Conservation (phyloP, 2,888 invertebrate species). For the Drosophila macrothrix region DNA sequence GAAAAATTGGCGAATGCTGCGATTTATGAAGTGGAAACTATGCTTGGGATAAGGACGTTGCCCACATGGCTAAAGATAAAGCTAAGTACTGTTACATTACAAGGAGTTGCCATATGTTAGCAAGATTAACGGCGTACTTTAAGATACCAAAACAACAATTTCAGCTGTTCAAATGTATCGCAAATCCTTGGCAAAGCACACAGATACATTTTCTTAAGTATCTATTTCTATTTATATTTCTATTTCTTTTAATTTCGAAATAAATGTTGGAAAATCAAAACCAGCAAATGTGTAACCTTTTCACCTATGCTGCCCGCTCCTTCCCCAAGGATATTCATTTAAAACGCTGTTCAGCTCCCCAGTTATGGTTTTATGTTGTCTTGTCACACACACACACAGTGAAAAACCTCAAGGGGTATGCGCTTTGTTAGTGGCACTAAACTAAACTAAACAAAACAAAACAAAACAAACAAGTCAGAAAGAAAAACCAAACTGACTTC, state of each 20-base stretch:
- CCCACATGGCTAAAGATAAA: slow-evolving; percentile 21
- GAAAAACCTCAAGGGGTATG: slow-evolving; percentile 33
- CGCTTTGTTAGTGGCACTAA: slow-evolving; percentile 30
- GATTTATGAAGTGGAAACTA: slow-evolving; percentile 53
- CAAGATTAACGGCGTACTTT: neutral
- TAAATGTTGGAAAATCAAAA: neutral
- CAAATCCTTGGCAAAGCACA: neutral
- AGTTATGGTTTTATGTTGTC: slow-evolving; percentile 17
- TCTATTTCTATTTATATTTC: neutral
- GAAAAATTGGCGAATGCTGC: slow-evolving; percentile 43
- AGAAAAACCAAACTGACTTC: slow-evolving; percentile 13
- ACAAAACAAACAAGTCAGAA: neutral
- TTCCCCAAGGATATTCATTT: slow-evolving; percentile 2
- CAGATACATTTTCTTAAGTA: neutral
- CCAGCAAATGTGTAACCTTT: slow-evolving; percentile 4
- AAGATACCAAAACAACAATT: neutral
- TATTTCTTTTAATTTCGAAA: neutral
- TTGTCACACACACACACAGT: neutral
- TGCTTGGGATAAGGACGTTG: slow-evolving; percentile 17
- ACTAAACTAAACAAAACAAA: slow-evolving; percentile 35
- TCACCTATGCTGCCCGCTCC: neutral
- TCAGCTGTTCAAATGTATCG: neutral
- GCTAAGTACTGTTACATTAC: neutral
- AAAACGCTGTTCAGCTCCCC: slow-evolving; percentile 22
- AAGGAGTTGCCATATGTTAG: neutral